Evolutionary conservation across 2,888 invertebrate species (phyloP).

Genomic region (Drosophila glabriapex): DNA sequence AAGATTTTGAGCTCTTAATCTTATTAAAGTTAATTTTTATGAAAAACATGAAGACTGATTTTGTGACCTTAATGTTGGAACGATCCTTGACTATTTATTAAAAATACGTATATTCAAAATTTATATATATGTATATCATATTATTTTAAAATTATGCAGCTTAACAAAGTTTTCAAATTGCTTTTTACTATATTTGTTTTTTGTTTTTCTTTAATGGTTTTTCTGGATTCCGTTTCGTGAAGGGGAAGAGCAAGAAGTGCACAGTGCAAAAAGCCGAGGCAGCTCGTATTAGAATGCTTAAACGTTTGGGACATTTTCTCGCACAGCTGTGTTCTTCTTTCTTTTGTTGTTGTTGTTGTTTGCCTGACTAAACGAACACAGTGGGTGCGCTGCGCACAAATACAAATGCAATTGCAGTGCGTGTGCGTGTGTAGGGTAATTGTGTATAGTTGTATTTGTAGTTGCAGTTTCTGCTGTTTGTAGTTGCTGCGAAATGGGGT

Average conservation of each 20-base stretch:
- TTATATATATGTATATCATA: too few relatives aligned
- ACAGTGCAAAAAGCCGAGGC: conserved; percentile 49
- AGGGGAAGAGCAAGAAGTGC: conserved; percentile 20
- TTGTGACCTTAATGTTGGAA: not conserved
- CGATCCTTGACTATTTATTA: not conserved
- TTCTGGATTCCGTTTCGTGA: not conserved
- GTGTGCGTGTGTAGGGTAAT: conserved; percentile 45
- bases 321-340: conserved; percentile 31
- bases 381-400: conserved; percentile 52
- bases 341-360: conserved; percentile 14
- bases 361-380: conserved; percentile 26
- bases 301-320: conserved; percentile 52
- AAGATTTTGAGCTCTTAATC: not conserved
- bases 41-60: not conserved
- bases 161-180: not conserved
- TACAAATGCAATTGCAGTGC: conserved; percentile 10
- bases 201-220: not conserved
- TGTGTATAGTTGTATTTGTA: conserved; percentile 51
- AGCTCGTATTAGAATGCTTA: conserved; percentile 51
- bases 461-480: conserved; percentile 27
- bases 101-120: not conserved
- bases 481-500: conserved; percentile 54
- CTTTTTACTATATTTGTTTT: not conserved
- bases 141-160: not conserved
- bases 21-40: not conserved